Evolutionary conservation across 2,113 vertebrate species (phyloP).

Genomic region (Alaudala cheleensis): DNA sequence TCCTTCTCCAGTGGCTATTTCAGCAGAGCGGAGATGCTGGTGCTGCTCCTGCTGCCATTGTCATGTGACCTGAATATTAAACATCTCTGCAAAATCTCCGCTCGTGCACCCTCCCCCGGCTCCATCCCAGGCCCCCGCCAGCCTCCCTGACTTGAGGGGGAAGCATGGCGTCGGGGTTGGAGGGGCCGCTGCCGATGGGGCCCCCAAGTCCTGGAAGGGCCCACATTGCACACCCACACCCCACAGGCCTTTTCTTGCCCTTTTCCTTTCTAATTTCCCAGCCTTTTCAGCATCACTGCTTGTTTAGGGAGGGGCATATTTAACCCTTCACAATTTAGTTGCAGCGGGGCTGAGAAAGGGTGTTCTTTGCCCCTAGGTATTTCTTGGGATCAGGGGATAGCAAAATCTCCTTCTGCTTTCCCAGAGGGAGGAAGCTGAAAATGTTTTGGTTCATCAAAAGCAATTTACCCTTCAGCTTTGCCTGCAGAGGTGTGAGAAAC

Average conservation of each 20-base stretch:
- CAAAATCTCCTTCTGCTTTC: neutral
- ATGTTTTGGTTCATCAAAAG: neutral
- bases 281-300: conserved; percentile 33
- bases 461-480: neutral
- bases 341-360: neutral
- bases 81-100: conserved; percentile 66
- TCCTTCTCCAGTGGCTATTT: conserved; percentile 63
- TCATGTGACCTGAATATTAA: conserved; percentile 78
- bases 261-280: neutral
- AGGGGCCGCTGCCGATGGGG: neutral
- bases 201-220: neutral
- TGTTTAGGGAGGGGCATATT: neutral
- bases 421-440: neutral
- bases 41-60: conserved; percentile 68
- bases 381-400: neutral
- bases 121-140: neutral
- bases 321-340: neutral
- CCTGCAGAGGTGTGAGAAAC: neutral
- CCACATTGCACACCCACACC: neutral
- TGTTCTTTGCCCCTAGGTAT: neutral
- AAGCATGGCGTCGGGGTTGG: neutral
- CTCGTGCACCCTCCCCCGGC: conserved; percentile 33
- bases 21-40: conserved; percentile 65
- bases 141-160: neutral
- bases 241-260: neutral